Conservation (phyloP, 64 coral and sea anemone genomes). For the Dendrophyllia cribrosa region DNA sequence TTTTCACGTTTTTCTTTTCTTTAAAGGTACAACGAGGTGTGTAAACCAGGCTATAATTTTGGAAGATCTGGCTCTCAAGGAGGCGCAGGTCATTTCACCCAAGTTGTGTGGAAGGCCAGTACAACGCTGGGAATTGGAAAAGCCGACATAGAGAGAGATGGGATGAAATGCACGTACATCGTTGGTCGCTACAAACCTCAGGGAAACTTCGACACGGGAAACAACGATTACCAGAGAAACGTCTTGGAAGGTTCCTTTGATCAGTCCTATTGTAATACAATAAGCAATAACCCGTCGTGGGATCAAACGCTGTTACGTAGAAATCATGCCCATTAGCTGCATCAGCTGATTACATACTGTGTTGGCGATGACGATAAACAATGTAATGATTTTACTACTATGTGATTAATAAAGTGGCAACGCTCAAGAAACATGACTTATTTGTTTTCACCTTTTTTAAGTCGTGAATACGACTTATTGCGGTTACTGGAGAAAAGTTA, state of each 20-base stretch:
- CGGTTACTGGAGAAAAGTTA: too few relatives aligned
- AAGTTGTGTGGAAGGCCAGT: slow-evolving; percentile 75
- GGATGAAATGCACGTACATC: slow-evolving; percentile 56
- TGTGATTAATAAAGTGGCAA: too few relatives aligned
- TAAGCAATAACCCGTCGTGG: too few relatives aligned
- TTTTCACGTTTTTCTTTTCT: neutral
- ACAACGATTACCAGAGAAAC: slow-evolving; percentile 32
- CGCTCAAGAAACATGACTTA: too few relatives aligned
- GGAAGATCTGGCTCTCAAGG: slow-evolving; percentile 18
- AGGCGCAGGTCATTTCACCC: slow-evolving; percentile 77
- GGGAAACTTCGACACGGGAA: neutral
- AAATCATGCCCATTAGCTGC: too few relatives aligned
- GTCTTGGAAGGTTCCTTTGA: slow-evolving; percentile 13
- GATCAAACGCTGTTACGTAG: too few relatives aligned
- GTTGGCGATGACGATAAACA: too few relatives aligned
- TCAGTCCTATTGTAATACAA: too few relatives aligned
- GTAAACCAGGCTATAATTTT: slow-evolving; percentile 71
- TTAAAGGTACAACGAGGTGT: slow-evolving; percentile 58
- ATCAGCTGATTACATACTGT: too few relatives aligned
- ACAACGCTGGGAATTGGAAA: slow-evolving; percentile 75
- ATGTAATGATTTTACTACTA: too few relatives aligned
- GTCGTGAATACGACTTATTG: too few relatives aligned
- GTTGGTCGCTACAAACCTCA: slow-evolving; percentile 64
- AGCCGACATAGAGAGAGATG: slow-evolving; percentile 33
- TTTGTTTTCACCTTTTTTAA: neutral